A percentile compares a stretch with the other conserved stretches of the same genome.
Conservation (phyloP, 2,113 vertebrate species). For the Mesoclemmys tuberculata region DNA sequence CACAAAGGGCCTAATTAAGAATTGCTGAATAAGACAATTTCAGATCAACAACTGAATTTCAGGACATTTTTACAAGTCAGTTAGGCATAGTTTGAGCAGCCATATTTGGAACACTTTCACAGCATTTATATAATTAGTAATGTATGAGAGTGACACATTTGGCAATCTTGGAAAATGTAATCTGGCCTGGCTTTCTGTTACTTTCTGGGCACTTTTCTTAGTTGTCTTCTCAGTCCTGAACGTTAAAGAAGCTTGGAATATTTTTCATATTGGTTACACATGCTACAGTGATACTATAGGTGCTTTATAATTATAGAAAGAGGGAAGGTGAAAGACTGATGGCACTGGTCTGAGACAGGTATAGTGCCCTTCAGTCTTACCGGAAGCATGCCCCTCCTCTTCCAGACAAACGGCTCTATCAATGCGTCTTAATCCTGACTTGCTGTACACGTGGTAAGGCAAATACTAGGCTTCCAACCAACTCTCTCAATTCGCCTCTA, state of each 20-base stretch:
- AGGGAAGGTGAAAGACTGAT: neutral
- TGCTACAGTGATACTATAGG: neutral
- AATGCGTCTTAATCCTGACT: neutral
- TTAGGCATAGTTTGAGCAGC: neutral
- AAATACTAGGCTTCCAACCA: neutral
- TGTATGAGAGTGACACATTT: neutral
- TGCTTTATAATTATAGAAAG: neutral
- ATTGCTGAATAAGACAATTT: neutral
- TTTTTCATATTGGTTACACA: neutral
- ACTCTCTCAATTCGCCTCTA: neutral
- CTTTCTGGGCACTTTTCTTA: neutral
- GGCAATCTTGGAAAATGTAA: neutral
- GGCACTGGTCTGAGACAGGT: neutral
- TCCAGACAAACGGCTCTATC: no score
- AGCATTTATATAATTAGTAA: constrained; percentile 1
- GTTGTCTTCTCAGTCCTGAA: neutral
- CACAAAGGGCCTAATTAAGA: neutral
- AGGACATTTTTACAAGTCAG: neutral
- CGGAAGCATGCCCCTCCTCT: fast-evolving
- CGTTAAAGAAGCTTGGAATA: neutral
- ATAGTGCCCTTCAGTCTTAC: fast-evolving
- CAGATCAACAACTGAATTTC: neutral
- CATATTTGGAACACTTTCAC: neutral
- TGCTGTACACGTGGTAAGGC: neutral
- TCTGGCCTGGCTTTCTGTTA: neutral